Percentiles rank a stretch among this genome's conserved stretches.
These are phyloP conservation scores for Gryllus longicercus DNA, from an alignment of 2,888 invertebrate species.

Conservation along the genomic window DNA sequence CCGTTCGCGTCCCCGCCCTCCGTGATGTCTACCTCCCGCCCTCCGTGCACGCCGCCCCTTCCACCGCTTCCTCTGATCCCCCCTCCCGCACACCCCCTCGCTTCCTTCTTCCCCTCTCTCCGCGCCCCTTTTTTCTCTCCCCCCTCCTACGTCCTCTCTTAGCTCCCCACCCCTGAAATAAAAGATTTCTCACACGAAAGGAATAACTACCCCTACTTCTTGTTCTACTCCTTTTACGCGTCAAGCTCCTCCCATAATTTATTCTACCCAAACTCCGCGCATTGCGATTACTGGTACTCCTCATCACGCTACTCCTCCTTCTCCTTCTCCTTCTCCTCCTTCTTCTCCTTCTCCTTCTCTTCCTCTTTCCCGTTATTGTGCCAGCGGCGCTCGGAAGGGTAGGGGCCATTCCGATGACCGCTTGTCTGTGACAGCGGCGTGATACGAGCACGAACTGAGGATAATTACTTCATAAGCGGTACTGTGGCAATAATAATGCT, in stretches of 20 bases:
- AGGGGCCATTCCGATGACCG: too few species aligned
- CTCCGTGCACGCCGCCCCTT: background rate
- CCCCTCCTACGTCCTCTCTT: background rate
- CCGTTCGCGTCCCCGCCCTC: too few species aligned
- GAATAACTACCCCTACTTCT: conserved; percentile 9
- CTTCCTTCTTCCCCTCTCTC: too few species aligned
- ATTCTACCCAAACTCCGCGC: background rate
- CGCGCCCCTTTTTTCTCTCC: background rate
- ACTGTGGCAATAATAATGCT: too few species aligned
- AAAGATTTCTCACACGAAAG: conserved; percentile 1
- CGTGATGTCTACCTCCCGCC: background rate
- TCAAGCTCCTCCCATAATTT: conserved; percentile 1
- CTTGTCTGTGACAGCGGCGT: too few species aligned
- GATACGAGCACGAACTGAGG: too few species aligned
- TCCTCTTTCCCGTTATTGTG: too few species aligned
- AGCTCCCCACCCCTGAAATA: background rate
- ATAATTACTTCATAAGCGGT: too few species aligned
- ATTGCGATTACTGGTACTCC: background rate
- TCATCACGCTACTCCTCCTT: background rate
- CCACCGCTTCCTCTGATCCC: background rate
- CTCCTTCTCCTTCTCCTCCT: background rate
- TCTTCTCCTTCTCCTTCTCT: too few species aligned
- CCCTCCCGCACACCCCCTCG: background rate
- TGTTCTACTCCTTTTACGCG: conserved; percentile 17
- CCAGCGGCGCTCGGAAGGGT: too few species aligned